A percentile compares a stretch with the other conserved stretches of the same genome.
Conservation (phyloP, 37 sponge, comb jelly and placozoan genomes). For the Crambe crambe region DNA sequence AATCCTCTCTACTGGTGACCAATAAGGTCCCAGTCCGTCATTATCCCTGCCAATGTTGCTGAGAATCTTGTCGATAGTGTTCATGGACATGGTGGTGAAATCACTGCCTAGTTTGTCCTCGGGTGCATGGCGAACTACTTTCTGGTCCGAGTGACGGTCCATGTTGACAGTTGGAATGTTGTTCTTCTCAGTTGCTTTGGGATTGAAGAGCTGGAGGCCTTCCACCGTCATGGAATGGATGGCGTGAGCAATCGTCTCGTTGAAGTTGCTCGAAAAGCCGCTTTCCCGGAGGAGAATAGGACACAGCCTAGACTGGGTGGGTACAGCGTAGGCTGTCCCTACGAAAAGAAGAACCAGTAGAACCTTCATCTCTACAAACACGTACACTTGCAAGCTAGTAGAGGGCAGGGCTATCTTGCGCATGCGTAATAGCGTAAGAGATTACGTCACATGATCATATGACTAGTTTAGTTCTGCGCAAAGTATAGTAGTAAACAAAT, state of each 20-base stretch:
- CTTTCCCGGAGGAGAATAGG: not conserved
- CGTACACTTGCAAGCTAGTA: not conserved
- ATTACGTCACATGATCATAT: too few relatives aligned
- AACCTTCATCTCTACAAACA: not conserved
- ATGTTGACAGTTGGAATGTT: slow-evolving; percentile 72
- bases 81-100: slow-evolving; percentile 65
- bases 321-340: not conserved
- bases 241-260: slow-evolving; percentile 81
- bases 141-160: slow-evolving; percentile 47
- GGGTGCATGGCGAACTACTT: slow-evolving; percentile 73
- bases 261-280: slow-evolving; percentile 71
- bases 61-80: slow-evolving; percentile 71
- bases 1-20: slow-evolving; percentile 80
- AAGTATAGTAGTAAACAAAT: too few relatives aligned
- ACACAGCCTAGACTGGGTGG: not conserved
- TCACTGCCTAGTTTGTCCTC: slow-evolving; percentile 40
- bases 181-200: slow-evolving; percentile 55
- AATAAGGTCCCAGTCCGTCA: slow-evolving; percentile 72
- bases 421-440: too few relatives aligned
- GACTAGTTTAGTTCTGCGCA: too few relatives aligned
- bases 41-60: slow-evolving; percentile 58
- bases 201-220: slow-evolving; percentile 69
- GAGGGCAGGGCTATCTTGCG: too few relatives aligned
- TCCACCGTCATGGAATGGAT: slow-evolving; percentile 82
- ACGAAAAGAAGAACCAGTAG: not conserved